These are phyloP conservation scores for Brachystomella parvula DNA, from an alignment of 1,140 invertebrate genomes.

Conservation along the genomic window DNA sequence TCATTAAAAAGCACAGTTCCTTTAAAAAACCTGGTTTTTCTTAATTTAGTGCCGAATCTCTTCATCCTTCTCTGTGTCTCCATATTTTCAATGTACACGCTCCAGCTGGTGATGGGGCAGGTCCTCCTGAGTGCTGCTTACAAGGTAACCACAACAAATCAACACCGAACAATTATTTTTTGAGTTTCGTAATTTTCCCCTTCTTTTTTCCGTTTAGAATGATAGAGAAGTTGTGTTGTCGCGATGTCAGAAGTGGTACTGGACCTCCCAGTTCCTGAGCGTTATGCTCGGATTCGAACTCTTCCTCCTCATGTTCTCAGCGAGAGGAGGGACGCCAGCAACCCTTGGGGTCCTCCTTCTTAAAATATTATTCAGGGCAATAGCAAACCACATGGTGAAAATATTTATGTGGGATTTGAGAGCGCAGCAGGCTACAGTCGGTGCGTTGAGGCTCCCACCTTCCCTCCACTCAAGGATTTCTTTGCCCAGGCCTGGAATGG, in stretches of 20 bases:
- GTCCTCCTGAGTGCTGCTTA: constrained; percentile 6
- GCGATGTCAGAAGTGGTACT: constrained; percentile 12
- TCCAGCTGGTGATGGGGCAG: constrained; percentile 9
- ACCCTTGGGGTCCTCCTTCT: background rate
- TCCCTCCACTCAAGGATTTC: background rate
- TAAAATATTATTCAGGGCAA: constrained; percentile 8
- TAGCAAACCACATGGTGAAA: constrained; percentile 12
- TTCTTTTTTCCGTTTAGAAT: background rate
- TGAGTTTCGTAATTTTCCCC: background rate
- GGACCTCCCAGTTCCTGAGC: constrained; percentile 4
- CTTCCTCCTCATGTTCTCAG: constrained; percentile 5
- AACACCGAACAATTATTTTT: background rate
- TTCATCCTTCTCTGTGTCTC: background rate
- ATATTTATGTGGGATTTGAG: constrained; percentile 14
- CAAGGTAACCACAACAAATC: background rate
- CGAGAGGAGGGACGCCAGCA: background rate
- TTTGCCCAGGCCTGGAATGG: background rate
- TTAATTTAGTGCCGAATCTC: constrained; percentile 9
- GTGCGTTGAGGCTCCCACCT: background rate
- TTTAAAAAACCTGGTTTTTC: background rate
- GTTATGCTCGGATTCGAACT: constrained; percentile 5
- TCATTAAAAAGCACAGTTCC: background rate
- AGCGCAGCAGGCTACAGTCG: background rate
- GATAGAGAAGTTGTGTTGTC: background rate
- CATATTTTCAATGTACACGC: constrained; percentile 2